Percentiles rank a stretch among this genome's conserved stretches.
These are phyloP conservation scores for Drosophila nasuta DNA, from an alignment of 1,140 invertebrate species.

Conservation along the genomic window DNA sequence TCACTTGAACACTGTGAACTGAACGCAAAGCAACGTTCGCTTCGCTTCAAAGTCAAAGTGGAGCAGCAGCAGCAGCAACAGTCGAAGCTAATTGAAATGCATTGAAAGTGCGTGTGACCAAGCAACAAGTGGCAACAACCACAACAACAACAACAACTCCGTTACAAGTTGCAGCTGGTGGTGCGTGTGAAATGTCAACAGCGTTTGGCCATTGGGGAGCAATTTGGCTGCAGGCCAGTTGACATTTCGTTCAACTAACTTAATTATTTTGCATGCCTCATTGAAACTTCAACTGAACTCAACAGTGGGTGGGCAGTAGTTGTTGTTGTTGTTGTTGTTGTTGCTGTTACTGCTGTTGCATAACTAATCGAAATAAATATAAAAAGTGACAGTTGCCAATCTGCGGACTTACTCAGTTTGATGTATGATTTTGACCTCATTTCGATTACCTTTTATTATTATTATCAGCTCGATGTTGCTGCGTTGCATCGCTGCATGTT, in stretches of 20 bases:
- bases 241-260: slow-evolving; percentile 56
- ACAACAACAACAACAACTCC: slow-evolving; percentile 34
- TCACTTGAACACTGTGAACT: slow-evolving; percentile 36
- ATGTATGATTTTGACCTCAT: slow-evolving; percentile 75
- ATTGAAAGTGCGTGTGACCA: slow-evolving; percentile 78
- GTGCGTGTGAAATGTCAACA: slow-evolving; percentile 79
- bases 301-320: slow-evolving; percentile 2
- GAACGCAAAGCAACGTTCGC: slow-evolving; percentile 12
- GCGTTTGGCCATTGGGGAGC: slow-evolving; percentile 22
- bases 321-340: slow-evolving; percentile 22
- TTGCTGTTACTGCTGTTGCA: slow-evolving; percentile 36
- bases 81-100: slow-evolving; percentile 73
- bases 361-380: slow-evolving; percentile 68
- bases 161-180: slow-evolving; percentile 46
- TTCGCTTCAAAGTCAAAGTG: slow-evolving; percentile 72
- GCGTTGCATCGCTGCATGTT: slow-evolving; percentile 53
- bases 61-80: slow-evolving; percentile 46
- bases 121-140: slow-evolving; percentile 38
- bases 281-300: slow-evolving; percentile 18
- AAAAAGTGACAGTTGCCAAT: slow-evolving; percentile 77
- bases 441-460: slow-evolving; percentile 59
- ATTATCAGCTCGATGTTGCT: slow-evolving; percentile 31
- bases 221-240: slow-evolving; percentile 49
- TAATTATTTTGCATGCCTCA: slow-evolving; percentile 64
- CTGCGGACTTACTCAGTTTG: slow-evolving; percentile 49